phyloP scores from a whole-genome alignment of 2,888 invertebrate species.

The Leptopilina myrica region DNA sequence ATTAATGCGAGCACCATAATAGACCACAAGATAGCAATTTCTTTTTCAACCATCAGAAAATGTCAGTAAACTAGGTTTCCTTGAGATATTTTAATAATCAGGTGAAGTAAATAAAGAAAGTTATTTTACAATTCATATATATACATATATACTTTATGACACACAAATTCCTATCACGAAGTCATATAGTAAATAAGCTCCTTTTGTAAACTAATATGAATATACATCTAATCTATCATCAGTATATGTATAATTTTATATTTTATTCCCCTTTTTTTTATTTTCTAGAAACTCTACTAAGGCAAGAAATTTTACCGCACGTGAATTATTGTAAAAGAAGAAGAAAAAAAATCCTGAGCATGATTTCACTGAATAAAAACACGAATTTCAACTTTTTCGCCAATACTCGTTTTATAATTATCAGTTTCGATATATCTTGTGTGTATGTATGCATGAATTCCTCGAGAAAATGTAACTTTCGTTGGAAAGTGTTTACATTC shows the following conservation, averaged over 20 bases:
- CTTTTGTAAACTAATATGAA: too few relatives aligned
- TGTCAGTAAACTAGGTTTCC: conserved; percentile 25
- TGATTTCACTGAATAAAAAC: conserved; percentile 22
- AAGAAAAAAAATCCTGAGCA: neutral
- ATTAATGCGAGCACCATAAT: conserved; percentile 19
- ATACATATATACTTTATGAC: neutral
- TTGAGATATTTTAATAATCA: neutral
- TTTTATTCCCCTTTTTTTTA: too few relatives aligned
- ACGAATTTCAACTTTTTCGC: conserved; percentile 31
- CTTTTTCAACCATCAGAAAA: conserved; percentile 29
- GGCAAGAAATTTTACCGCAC: too few relatives aligned
- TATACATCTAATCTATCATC: too few relatives aligned
- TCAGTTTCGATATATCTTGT: conserved; percentile 11
- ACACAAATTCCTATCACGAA: neutral
- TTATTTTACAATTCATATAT: conserved; percentile 5
- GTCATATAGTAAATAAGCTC: too few relatives aligned
- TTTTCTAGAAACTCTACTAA: too few relatives aligned
- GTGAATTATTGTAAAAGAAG: too few relatives aligned
- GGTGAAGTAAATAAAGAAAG: conserved; percentile 30
- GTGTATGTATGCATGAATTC: neutral
- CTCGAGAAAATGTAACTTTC: conserved; percentile 18
- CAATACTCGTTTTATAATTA: conserved; percentile 35
- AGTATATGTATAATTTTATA: too few relatives aligned
- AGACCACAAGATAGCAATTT: neutral
- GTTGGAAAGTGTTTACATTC: conserved; percentile 33